Percentiles rank a stretch among this genome's conserved stretches.
These are phyloP conservation scores for Ophiodon elongatus DNA, from an alignment of 2,113 vertebrate species.

Conservation along the genomic window DNA sequence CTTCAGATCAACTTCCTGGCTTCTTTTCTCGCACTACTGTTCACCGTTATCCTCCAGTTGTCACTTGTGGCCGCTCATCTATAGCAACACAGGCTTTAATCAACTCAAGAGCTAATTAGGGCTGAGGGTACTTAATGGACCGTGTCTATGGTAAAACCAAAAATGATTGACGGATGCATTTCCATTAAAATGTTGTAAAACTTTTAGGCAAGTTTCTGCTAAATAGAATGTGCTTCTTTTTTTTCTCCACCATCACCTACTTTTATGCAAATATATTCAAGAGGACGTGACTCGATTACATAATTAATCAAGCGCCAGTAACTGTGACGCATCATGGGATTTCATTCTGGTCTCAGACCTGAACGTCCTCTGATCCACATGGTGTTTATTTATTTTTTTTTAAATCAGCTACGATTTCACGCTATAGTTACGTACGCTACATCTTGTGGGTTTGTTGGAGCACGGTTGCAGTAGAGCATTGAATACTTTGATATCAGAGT, in stretches of 20 bases:
- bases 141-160: background rate
- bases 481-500: background rate
- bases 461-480: background rate
- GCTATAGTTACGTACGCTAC: too few species aligned
- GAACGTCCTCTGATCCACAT: background rate
- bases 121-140: background rate
- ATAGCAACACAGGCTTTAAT: background rate
- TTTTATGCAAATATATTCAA: background rate
- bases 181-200: background rate
- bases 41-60: background rate
- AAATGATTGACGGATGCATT: background rate
- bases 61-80: background rate
- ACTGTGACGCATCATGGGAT: background rate
- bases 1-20: background rate
- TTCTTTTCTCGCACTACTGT: background rate
- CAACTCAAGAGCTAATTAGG: background rate
- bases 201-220: background rate
- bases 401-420: background rate
- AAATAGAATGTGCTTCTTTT: background rate
- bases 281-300: background rate
- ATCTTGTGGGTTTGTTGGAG: background rate
- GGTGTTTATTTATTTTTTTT: too few species aligned
- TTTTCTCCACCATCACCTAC: too few species aligned
- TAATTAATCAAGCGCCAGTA: background rate
- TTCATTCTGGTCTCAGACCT: background rate